These are phyloP conservation scores for Creontiades dilutus DNA, from an alignment of 2,888 invertebrate genomes.

Conservation along the genomic window DNA sequence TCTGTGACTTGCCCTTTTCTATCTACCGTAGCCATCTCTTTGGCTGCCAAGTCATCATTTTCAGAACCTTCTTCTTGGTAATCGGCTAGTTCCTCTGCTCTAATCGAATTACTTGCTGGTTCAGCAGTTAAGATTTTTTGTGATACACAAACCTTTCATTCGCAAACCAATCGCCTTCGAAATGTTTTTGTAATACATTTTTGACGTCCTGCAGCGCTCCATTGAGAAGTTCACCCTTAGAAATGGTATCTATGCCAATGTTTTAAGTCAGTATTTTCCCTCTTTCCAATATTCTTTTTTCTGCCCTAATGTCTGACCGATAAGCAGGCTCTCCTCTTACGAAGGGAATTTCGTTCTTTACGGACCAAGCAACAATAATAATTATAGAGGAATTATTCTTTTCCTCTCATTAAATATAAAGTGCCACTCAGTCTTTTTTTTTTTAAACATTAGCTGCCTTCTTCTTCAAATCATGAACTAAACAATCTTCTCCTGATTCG, in stretches of 20 bases:
- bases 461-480: neutral
- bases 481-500: too few species aligned
- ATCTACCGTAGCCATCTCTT: neutral
- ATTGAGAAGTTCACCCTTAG: conserved; percentile 35
- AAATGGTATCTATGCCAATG: conserved; percentile 42
- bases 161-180: neutral
- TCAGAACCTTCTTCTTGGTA: neutral
- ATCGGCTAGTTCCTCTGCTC: neutral
- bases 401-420: conserved; percentile 24
- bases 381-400: too few species aligned
- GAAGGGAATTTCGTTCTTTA: conserved; percentile 9
- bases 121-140: conserved; percentile 14
- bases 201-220: conserved; percentile 33
- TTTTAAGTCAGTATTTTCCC: conserved; percentile 26
- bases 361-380: conserved; percentile 26
- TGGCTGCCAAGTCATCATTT: neutral
- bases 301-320: neutral
- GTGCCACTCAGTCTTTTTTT: conserved; percentile 7
- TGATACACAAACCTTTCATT: conserved; percentile 18
- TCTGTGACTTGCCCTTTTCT: conserved; percentile 17
- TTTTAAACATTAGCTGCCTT: neutral
- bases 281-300: conserved; percentile 21
- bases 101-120: conserved; percentile 26
- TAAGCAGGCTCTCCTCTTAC: conserved; percentile 37
- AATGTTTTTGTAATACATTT: conserved; percentile 24